These are phyloP conservation scores for Upupa epops DNA, from an alignment of 2,113 vertebrate genomes.

Conservation along the genomic window DNA sequence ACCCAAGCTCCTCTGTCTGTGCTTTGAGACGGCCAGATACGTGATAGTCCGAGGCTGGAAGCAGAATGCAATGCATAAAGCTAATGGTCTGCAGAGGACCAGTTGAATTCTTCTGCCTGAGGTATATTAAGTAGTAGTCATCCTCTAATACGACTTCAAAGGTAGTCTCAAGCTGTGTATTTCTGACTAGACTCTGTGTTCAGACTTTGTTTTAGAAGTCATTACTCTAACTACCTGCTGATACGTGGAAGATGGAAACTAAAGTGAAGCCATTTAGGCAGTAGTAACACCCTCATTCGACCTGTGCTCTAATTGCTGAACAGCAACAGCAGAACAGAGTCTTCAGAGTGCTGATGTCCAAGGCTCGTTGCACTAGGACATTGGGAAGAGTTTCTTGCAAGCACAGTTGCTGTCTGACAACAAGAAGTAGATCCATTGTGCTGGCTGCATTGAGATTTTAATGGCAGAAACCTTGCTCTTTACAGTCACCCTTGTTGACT, in stretches of 20 bases:
- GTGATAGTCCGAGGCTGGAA: background rate
- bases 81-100: background rate
- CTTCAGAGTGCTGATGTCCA: background rate
- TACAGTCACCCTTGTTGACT: background rate
- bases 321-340: background rate
- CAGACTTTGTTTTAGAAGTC: background rate
- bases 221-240: background rate
- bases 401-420: background rate
- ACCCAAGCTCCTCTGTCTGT: background rate
- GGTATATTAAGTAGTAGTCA: background rate
- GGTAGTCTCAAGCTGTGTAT: background rate
- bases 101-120: background rate
- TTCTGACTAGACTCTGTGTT: background rate
- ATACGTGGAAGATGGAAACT: background rate
- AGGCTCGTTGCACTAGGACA: background rate
- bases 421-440: background rate
- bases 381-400: background rate
- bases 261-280: background rate
- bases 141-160: background rate
- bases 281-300: background rate
- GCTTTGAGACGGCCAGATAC: background rate
- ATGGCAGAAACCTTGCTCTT: background rate
- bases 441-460: background rate
- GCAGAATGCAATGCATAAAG: background rate
- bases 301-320: background rate